Percentiles rank a stretch among this genome's conserved stretches.
phyloP scores from a whole-genome alignment of 2,113 vertebrate genomes.

The Chroicocephalus ridibundus region DNA sequence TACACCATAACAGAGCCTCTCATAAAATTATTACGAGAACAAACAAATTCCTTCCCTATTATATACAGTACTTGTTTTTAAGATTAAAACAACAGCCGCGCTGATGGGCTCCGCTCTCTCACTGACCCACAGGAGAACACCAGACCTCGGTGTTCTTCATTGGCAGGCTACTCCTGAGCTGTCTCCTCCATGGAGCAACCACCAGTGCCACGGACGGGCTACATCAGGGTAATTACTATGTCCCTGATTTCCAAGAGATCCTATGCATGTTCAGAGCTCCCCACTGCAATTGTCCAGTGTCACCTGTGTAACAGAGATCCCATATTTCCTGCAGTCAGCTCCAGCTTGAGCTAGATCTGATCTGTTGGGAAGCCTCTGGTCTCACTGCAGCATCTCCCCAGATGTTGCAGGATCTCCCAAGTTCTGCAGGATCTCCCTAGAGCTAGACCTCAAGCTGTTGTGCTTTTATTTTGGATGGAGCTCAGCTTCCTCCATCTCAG shows the following conservation, averaged over 20 bases:
- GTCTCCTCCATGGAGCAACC: not conserved
- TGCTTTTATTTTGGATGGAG: not conserved
- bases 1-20: not conserved
- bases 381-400: not conserved
- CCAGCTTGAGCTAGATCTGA: not conserved
- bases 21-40: constrained; percentile 35
- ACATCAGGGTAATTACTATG: not conserved
- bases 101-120: not conserved
- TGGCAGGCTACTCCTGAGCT: not conserved
- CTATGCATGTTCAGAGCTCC: not conserved
- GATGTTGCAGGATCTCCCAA: not conserved
- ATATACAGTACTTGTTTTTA: not conserved
- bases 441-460: not conserved
- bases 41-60: constrained; percentile 41
- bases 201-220: not conserved
- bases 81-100: not conserved
- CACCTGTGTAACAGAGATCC: not conserved
- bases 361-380: rapidly evolving
- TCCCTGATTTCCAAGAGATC: not conserved
- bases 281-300: not conserved
- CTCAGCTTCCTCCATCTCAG: not conserved
- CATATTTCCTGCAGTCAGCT: not conserved
- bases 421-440: not conserved
- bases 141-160: not conserved
- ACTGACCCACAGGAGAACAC: not conserved